Percentiles rank a stretch among this genome's conserved stretches.
Evolutionary conservation across 2,888 invertebrate genomes (phyloP).

Genomic region (Conops quadrifasciatus): DNA sequence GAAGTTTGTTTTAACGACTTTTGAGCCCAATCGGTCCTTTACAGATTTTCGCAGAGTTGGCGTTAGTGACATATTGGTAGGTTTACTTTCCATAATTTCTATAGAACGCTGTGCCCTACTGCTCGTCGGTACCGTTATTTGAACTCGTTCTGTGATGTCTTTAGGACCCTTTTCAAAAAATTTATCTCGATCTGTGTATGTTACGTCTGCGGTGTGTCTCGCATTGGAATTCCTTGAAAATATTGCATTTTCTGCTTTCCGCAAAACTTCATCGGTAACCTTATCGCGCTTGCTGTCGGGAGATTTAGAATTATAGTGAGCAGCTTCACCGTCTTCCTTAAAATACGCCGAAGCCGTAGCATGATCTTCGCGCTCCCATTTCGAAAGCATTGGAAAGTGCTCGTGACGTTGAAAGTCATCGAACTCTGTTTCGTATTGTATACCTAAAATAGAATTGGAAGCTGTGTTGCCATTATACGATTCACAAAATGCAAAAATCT

Average conservation of each 20-base stretch:
- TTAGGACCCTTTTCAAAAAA: slow-evolving; percentile 32
- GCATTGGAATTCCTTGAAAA: slow-evolving; percentile 89
- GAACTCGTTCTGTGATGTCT: slow-evolving; percentile 62
- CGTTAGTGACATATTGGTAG: background rate
- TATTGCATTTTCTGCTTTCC: slow-evolving; percentile 90
- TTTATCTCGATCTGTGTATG: slow-evolving; percentile 65
- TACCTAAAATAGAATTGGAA: slow-evolving; percentile 56
- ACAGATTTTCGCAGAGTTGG: slow-evolving; percentile 67
- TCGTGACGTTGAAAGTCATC: slow-evolving; percentile 47
- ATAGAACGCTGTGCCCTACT: slow-evolving; percentile 63
- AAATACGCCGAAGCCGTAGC: slow-evolving; percentile 61
- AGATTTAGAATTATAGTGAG: background rate
- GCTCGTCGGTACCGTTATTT: slow-evolving; percentile 66
- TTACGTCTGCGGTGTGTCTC: slow-evolving; percentile 79
- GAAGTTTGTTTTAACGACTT: slow-evolving; percentile 44
- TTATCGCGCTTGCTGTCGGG: slow-evolving; percentile 67
- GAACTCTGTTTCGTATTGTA: slow-evolving; percentile 56
- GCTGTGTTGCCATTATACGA: slow-evolving; percentile 38
- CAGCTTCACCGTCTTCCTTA: slow-evolving; percentile 46
- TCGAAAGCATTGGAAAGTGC: slow-evolving; percentile 78
- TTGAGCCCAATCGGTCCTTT: slow-evolving; percentile 80
- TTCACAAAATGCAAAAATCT: slow-evolving; percentile 29
- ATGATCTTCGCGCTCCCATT: slow-evolving; percentile 92
- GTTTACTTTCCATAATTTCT: slow-evolving; percentile 41
- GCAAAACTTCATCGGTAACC: slow-evolving; percentile 86